Conservation (phyloP, 2,797 vertebrate species). For the Catharus ustulatus region DNA sequence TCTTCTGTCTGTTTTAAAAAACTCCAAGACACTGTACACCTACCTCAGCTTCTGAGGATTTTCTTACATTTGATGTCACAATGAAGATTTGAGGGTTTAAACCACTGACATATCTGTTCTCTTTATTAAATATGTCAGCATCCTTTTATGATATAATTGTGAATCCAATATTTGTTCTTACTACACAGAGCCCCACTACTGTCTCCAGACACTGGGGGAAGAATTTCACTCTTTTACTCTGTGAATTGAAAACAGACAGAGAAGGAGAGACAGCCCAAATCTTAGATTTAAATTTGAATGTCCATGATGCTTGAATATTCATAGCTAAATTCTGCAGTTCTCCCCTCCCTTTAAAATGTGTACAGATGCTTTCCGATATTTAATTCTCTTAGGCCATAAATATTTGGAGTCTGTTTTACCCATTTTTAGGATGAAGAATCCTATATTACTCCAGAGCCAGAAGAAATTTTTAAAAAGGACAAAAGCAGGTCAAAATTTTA, state of each 20-base stretch:
- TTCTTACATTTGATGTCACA: neutral
- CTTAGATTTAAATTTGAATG: neutral
- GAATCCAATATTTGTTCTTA: neutral
- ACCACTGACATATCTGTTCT: neutral
- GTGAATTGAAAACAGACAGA: neutral
- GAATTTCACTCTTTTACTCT: neutral
- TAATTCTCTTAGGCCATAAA: neutral
- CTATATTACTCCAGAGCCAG: neutral
- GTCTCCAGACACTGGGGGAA: neutral
- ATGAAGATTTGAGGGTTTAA: neutral
- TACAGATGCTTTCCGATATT: neutral
- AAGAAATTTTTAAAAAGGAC: neutral
- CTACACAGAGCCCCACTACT: neutral
- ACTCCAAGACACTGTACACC: neutral
- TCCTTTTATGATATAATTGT: neutral
- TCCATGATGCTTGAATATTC: neutral
- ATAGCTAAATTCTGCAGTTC: neutral
- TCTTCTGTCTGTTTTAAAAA: neutral
- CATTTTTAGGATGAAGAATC: neutral
- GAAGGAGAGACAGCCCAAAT: neutral
- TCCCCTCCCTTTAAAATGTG: neutral
- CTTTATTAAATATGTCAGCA: neutral
- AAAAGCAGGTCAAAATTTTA: neutral
- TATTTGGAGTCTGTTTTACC: neutral
- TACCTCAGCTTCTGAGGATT: neutral